Evolutionary conservation across 2,888 invertebrate genomes (phyloP), one percentile per base, ranked within the genome.

Genomic region (Apantesis nais): DNA sequence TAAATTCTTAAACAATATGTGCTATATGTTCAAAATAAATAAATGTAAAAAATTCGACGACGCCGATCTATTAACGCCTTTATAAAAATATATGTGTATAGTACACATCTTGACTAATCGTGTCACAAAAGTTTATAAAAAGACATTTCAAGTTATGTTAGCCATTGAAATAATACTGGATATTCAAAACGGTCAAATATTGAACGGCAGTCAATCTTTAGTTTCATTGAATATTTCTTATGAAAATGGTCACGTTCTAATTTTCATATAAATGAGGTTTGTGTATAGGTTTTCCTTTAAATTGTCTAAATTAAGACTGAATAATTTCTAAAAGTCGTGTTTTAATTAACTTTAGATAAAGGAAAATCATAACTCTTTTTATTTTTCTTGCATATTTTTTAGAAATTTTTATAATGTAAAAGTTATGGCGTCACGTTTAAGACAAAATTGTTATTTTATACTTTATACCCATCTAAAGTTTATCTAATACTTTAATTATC

Each of bases 291-390:
- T 16, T 29, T 58, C 58, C 16, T 58, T 29, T 58, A 58, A 58
- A 2, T 29, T 58, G 7, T 14, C 16, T 19, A 58, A 16, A 58
- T 58, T 16, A 58, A 58, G 0, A 3, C 11, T 25, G 14, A n/a
- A 22, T 25, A 25, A 25, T 55, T 55, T 25, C 41, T 22, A 31
- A 62, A 60, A 41, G 39, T 61, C 66, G 34, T 29, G 65, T 66
- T 76, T 74, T 77, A 77, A 81, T 79, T 81, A 81, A 80, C 66
- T 76, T 74, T 44, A 64, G 74, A 72, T 72, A 7, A 71, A 74
- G 8, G 41, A 66, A 31, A 29, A 25, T 66, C 29, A 16, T 68
- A 55, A 58, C 52, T 67, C 64, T 65, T 60, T 52, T 71, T 72
- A 39, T 65, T 73, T 66, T 61, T 70, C 34, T 52, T n/a, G 7